Evolutionary conservation across 2,888 invertebrate species (phyloP), one percentile per base, ranked within the genome.

Genomic region (Pristionchus exspectatus): DNA sequence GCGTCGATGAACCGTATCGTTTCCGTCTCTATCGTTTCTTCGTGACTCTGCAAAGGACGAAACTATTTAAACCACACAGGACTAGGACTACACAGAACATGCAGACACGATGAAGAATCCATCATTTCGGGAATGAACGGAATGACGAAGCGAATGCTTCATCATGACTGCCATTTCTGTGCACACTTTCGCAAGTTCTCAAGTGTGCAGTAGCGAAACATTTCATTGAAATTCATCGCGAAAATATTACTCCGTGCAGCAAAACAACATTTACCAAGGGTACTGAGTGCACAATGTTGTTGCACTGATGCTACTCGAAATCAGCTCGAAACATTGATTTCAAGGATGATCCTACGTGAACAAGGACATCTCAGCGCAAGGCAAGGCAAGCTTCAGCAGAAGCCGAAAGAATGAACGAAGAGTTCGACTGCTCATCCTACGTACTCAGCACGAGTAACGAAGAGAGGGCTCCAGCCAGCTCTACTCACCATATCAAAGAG

Each of bases 1-100:
- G 74, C 74, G n/a, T 88, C 87, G 56, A 88, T 88, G 74, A 88
- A 88, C 12, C 87, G 74, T 21, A 88, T 56, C 18, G 50, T 88
- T 24, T 74, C 87, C 24, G 87, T 81, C 50, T 81, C 81, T 3
- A 81, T 81, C 14, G 81, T 81, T 54, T 81, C 81, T 27, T 81
- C 81, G 81, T 81, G 81, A 54, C 81, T 81, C 81, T 81, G 38
- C 24, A 77, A 77, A 7, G 77, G 7, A 7, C 24, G 27, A 69
- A 27, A 9, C 1, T 4, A 69, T n/a, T 69, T 69, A 0, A 30
- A 3, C 21, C 27, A 12, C 2, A 18, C 14, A 74, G 10, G 10
- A 27, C 18, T 74, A 18, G 5, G 7, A 27, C n/a, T 14, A 24
- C 9, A 4, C 10, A 16, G 24, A 69, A 27, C 10, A 27, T 27